A percentile compares a stretch with the other conserved stretches of the same genome.
Conservation (phyloP, 2,888 invertebrate genomes). For the Eledona agricola region DNA sequence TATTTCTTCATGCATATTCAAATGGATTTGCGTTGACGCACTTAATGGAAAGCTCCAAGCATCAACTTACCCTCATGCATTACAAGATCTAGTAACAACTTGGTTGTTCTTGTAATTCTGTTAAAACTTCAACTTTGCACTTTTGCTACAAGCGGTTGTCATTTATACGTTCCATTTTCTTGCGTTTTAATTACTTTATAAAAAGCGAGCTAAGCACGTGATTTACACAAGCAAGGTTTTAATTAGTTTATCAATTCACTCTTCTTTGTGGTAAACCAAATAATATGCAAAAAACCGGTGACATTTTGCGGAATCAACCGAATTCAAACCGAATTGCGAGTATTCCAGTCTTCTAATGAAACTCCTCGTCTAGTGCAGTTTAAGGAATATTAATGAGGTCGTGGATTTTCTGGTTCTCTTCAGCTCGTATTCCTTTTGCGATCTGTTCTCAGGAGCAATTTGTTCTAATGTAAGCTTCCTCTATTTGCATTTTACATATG, state of each 20-base stretch:
- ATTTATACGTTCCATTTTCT: no score
- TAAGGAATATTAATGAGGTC: slow-evolving; percentile 22
- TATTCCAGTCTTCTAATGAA: slow-evolving; percentile 12
- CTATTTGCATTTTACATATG: no score
- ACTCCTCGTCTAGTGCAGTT: slow-evolving; percentile 18
- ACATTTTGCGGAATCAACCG: slow-evolving; percentile 9
- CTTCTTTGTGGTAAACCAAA: no score
- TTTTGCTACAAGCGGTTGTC: slow-evolving; percentile 20
- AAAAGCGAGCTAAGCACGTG: no score
- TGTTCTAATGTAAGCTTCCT: slow-evolving; percentile 11
- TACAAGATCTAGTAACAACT: slow-evolving; percentile 24
- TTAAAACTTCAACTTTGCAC: slow-evolving; percentile 8
- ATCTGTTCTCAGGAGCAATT: slow-evolving; percentile 1
- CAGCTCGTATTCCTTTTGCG: slow-evolving; percentile 3
- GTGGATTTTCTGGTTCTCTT: slow-evolving; percentile 9
- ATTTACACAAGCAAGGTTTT: no score
- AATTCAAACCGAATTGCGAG: slow-evolving; percentile 17
- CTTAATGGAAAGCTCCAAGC: slow-evolving; percentile 26
- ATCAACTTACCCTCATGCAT: slow-evolving; percentile 25
- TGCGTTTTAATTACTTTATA: slow-evolving; percentile 32
- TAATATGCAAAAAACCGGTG: not conserved
- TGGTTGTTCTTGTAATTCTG: slow-evolving; percentile 14
- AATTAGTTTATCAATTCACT: no score
- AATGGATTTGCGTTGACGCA: slow-evolving; percentile 28
- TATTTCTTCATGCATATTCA: slow-evolving; percentile 30